Conservation (phyloP, 2,113 vertebrate species). For the Cinclus mexicanus region DNA sequence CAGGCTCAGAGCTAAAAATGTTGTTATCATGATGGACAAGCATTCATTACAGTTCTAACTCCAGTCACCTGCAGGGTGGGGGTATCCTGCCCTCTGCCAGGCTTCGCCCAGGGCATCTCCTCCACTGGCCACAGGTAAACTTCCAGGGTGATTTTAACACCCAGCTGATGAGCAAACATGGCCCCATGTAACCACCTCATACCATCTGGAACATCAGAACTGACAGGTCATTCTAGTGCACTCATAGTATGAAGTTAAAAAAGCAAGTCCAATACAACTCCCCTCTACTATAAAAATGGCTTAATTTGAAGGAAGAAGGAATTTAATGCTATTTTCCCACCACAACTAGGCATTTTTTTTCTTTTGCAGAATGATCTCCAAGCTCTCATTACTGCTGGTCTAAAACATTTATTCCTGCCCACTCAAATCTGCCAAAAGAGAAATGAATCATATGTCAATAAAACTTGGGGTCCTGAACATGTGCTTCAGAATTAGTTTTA, state of each 20-base stretch:
- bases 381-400: constrained; percentile 47
- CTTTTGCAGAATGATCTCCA: neutral
- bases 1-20: neutral
- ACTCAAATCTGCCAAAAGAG: constrained; percentile 53
- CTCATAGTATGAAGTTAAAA: neutral
- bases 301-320: neutral
- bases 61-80: neutral
- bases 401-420: constrained; percentile 48
- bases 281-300: neutral
- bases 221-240: neutral
- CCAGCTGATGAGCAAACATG: neutral
- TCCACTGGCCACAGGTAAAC: neutral
- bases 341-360: neutral
- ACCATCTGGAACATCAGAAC: neutral
- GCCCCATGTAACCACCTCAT: rapidly evolving
- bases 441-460: constrained; percentile 67
- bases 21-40: neutral
- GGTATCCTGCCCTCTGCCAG: neutral
- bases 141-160: neutral
- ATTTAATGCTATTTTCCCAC: constrained; percentile 1
- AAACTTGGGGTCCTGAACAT: constrained; percentile 40
- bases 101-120: neutral
- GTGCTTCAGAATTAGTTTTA: constrained; percentile 19
- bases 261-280: neutral
- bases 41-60: neutral